phyloP scores from a whole-genome alignment of 1,140 invertebrate species.

The Potamilus streckersoni region DNA sequence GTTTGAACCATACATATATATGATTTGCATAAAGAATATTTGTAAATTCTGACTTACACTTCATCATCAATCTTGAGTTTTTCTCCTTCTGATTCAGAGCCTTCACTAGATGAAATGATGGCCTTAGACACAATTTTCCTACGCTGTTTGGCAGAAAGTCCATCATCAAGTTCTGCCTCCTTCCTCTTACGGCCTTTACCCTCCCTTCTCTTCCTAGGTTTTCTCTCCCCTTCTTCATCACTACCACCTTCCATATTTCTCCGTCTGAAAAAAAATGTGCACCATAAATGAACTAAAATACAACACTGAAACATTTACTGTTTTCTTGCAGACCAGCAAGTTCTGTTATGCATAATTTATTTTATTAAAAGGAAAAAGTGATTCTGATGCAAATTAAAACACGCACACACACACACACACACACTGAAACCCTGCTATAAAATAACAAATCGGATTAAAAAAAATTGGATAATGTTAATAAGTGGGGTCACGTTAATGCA shows the following conservation, averaged over 20 bases:
- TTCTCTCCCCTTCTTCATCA: slow-evolving; percentile 45
- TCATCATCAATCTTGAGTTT: slow-evolving; percentile 72
- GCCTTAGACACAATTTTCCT: slow-evolving; percentile 92
- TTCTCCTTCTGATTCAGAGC: slow-evolving; percentile 77
- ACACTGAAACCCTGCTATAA: too few relatives aligned
- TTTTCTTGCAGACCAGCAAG: too few relatives aligned
- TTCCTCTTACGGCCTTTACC: slow-evolving; percentile 36
- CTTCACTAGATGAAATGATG: slow-evolving; percentile 92
- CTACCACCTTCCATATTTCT: slow-evolving; percentile 35
- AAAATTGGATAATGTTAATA: too few relatives aligned
- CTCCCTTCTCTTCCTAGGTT: slow-evolving; percentile 32
- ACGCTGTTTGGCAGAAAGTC: slow-evolving; percentile 84
- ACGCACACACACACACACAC: too few relatives aligned
- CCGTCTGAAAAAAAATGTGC: slow-evolving; percentile 9
- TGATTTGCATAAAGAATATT: not conserved
- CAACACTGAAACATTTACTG: too few relatives aligned
- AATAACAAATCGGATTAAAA: too few relatives aligned
- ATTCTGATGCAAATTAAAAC: too few relatives aligned
- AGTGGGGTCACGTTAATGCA: too few relatives aligned
- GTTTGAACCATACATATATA: not conserved
- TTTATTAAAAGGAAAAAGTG: too few relatives aligned
- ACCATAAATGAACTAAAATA: too few relatives aligned
- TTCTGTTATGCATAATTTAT: too few relatives aligned
- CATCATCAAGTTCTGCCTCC: slow-evolving; percentile 70
- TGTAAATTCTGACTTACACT: slow-evolving; percentile 36